These are phyloP conservation scores for Xylocampa areola DNA, from an alignment of 2,888 invertebrate genomes.

Conservation along the genomic window DNA sequence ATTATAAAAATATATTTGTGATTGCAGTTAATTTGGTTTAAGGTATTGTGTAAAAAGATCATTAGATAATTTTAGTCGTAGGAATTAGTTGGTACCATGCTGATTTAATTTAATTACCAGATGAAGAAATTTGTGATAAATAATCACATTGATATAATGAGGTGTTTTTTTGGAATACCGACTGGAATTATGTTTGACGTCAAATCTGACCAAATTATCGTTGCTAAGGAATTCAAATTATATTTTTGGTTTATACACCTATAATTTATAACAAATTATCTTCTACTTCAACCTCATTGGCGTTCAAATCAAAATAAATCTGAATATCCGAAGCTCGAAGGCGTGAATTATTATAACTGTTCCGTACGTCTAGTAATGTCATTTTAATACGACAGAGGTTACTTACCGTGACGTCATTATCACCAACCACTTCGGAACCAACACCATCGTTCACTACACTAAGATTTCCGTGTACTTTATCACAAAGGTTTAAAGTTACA, in stretches of 20 bases:
- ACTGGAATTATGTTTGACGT: neutral
- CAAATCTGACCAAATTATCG: conserved; percentile 9
- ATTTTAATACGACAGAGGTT: conserved; percentile 84
- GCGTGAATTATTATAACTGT: conserved; percentile 84
- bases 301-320: conserved; percentile 63
- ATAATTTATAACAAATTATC: conserved; percentile 51
- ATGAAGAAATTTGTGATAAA: too few relatives aligned
- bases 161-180: too few relatives aligned
- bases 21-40: too few relatives aligned
- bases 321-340: conserved; percentile 71
- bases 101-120: too few relatives aligned
- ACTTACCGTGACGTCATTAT: conserved; percentile 86
- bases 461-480: conserved; percentile 34
- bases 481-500: conserved; percentile 49
- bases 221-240: conserved; percentile 16
- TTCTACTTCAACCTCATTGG: conserved; percentile 44
- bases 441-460: conserved; percentile 18
- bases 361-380: conserved; percentile 82
- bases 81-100: too few relatives aligned
- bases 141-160: too few relatives aligned
- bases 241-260: conserved; percentile 25
- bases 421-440: conserved; percentile 63
- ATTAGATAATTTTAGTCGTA: too few relatives aligned
- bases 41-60: too few relatives aligned
- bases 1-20: too few relatives aligned